A percentile compares a stretch with the other conserved stretches of the same genome.
Conservation (phyloP, 2,113 vertebrate genomes). For the Falco punctatus region DNA sequence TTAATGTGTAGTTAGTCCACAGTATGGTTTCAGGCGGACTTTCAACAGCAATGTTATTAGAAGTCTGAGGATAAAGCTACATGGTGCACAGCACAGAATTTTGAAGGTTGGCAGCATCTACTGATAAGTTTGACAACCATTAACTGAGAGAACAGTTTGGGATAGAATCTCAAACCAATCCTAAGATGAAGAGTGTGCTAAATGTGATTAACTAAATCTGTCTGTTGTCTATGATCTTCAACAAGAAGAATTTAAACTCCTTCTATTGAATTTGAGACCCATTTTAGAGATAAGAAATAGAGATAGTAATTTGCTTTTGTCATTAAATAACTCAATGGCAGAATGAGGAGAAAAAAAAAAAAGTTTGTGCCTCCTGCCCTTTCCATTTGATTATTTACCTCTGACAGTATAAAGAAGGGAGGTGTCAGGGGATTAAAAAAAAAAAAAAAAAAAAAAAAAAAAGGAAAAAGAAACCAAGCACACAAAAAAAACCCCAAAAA, state of each 20-base stretch:
- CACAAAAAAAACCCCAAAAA: not conserved
- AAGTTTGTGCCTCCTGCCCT: not conserved
- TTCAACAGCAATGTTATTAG: not conserved
- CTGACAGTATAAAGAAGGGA: not conserved
- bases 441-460: not conserved
- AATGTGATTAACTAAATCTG: not conserved
- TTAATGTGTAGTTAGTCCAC: not conserved
- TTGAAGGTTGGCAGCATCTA: not conserved
- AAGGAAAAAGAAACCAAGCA: not conserved
- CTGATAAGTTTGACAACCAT: not conserved
- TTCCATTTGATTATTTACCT: slow-evolving; percentile 15
- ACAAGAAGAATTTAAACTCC: slow-evolving; percentile 11
- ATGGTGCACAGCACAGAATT: not conserved
- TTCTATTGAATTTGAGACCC: slow-evolving; percentile 12
- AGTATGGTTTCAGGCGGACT: not conserved
- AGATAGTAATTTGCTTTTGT: slow-evolving; percentile 29
- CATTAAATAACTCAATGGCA: not conserved
- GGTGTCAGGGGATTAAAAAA: fast-evolving
- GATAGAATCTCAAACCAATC: not conserved
- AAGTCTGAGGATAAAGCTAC: not conserved
- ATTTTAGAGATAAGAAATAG: slow-evolving; percentile 27
- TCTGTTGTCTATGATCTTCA: slow-evolving; percentile 2
- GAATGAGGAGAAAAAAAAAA: not conserved
- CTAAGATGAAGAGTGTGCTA: not conserved
- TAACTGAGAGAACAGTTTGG: not conserved